Evolutionary conservation across 2,888 invertebrate genomes (phyloP).

Genomic region (Catocala nupta): DNA sequence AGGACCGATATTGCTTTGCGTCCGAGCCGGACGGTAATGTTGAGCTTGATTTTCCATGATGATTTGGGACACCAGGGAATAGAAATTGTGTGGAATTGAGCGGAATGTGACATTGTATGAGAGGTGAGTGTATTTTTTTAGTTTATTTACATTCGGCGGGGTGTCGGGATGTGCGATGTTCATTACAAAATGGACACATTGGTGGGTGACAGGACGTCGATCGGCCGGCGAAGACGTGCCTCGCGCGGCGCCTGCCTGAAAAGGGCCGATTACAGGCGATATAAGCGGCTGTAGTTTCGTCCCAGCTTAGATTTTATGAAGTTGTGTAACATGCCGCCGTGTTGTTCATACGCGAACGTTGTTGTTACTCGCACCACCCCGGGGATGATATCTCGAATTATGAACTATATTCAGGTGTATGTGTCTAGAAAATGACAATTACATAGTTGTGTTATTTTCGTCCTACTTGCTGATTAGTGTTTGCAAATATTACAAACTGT

Average conservation of each 20-base stretch:
- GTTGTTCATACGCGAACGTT: conserved; percentile 66
- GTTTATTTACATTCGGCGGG: conserved; percentile 83
- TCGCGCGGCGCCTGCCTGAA: conserved; percentile 58
- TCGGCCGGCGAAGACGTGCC: conserved; percentile 65
- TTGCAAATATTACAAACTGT: conserved; percentile 55
- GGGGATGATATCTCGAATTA: conserved; percentile 54
- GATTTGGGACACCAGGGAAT: conserved; percentile 81
- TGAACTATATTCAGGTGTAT: conserved; percentile 34
- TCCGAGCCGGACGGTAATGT: conserved; percentile 83
- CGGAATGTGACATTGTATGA: conserved; percentile 88
- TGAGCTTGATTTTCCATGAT: conserved; percentile 83
- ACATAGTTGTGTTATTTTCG: conserved; percentile 23
- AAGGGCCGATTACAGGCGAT: conserved; percentile 53
- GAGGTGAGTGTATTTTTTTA: conserved; percentile 79
- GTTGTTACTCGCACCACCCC: conserved; percentile 51
- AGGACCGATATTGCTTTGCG: conserved; percentile 86
- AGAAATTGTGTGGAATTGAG: conserved; percentile 84
- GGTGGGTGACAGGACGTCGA: conserved; percentile 71
- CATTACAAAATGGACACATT: conserved; percentile 79
- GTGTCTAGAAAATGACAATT: conserved; percentile 24
- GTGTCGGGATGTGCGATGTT: conserved; percentile 68
- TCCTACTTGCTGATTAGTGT: conserved; percentile 31
- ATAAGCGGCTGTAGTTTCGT: conserved; percentile 46
- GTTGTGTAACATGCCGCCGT: conserved; percentile 80
- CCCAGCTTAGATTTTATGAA: conserved; percentile 54